Conservation (phyloP, 2,113 vertebrate species). For the Chionis minor region DNA sequence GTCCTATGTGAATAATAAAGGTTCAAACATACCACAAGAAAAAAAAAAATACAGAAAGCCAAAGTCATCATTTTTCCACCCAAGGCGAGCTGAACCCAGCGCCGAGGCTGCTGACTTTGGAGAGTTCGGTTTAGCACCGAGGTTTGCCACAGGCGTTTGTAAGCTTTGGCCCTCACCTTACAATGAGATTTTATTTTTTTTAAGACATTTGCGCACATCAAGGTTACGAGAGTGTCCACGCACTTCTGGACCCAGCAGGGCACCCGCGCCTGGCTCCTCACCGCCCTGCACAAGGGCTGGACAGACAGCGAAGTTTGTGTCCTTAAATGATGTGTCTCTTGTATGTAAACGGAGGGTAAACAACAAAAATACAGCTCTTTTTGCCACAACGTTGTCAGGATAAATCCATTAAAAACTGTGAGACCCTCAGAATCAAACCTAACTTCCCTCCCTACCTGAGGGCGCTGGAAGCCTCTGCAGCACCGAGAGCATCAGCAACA, state of each 20-base stretch:
- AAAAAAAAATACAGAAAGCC: neutral
- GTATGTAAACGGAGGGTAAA: neutral
- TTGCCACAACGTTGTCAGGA: neutral
- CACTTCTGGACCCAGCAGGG: neutral
- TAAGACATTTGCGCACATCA: neutral
- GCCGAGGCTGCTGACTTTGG: accelerated
- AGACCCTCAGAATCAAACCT: neutral
- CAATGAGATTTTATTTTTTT: neutral
- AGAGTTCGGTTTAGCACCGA: neutral
- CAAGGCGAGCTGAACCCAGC: accelerated
- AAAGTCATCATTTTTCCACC: neutral
- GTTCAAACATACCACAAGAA: neutral
- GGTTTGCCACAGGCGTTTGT: neutral
- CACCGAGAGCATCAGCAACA: neutral
- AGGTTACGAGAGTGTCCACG: neutral
- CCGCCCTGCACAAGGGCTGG: neutral
- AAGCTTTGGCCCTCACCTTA: neutral
- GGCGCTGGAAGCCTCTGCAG: neutral
- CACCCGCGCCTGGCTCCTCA: accelerated
- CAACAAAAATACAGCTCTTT: neutral
- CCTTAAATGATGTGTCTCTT: neutral
- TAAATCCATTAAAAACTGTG: neutral
- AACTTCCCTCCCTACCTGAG: neutral
- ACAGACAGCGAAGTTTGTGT: neutral
- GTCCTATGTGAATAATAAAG: neutral